These are phyloP conservation scores for Megalonaias nervosa DNA, from an alignment of 1,140 invertebrate genomes.

Conservation along the genomic window DNA sequence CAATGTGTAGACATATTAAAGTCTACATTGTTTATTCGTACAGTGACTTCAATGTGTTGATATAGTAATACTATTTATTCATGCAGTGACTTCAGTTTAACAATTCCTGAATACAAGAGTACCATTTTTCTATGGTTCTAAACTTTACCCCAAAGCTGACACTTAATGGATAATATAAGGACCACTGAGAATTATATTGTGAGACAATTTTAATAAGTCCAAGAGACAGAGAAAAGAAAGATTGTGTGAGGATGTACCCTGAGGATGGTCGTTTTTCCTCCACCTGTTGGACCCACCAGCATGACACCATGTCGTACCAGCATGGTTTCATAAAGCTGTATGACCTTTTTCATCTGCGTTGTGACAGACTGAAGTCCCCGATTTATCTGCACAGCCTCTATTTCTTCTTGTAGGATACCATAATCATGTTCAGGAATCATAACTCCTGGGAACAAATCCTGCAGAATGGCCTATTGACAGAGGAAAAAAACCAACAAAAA, in stretches of 20 bases:
- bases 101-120: too few relatives aligned
- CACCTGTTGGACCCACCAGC: slow-evolving; percentile 72
- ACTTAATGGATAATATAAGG: too few relatives aligned
- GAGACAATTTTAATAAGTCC: too few relatives aligned
- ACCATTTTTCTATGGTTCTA: too few relatives aligned
- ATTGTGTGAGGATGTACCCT: slow-evolving; percentile 42
- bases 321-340: slow-evolving; percentile 73
- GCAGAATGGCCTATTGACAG: slow-evolving; percentile 67
- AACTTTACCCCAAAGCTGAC: too few relatives aligned
- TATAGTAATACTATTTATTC: too few relatives aligned
- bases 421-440: slow-evolving; percentile 72
- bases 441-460: slow-evolving; percentile 72
- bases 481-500: not conserved
- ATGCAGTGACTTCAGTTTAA: too few relatives aligned
- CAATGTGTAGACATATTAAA: too few relatives aligned
- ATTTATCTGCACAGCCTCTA: slow-evolving; percentile 53
- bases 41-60: too few relatives aligned
- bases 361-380: slow-evolving; percentile 61
- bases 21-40: too few relatives aligned
- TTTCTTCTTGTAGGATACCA: slow-evolving; percentile 66
- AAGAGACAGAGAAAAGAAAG: too few relatives aligned
- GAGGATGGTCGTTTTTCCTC: slow-evolving; percentile 73
- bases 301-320: slow-evolving; percentile 72
- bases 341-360: slow-evolving; percentile 70
- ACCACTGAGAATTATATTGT: too few relatives aligned